Conservation (phyloP, 2,113 vertebrate genomes). For the Ptilorrhoa leucosticta region DNA sequence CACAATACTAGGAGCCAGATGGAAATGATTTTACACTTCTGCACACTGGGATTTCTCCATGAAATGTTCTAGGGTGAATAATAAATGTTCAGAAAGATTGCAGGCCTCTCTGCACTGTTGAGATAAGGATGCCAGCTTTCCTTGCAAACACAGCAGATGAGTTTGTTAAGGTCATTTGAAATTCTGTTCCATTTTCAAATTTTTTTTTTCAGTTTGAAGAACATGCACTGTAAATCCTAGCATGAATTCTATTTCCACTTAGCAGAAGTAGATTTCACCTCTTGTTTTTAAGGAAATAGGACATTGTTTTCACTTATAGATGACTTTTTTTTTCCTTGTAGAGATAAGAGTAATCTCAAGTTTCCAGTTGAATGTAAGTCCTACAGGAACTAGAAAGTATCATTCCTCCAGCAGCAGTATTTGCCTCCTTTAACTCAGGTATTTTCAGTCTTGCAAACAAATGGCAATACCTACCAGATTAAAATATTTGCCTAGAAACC, state of each 20-base stretch:
- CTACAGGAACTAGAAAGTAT: not conserved
- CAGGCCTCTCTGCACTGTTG: not conserved
- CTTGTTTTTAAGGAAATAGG: conserved; percentile 21
- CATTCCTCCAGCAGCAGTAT: not conserved
- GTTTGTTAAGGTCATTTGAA: conserved; percentile 9
- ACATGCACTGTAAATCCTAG: not conserved
- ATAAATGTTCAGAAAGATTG: not conserved
- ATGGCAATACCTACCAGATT: not conserved
- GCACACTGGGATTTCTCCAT: not conserved
- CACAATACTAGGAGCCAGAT: not conserved
- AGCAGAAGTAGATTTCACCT: not conserved
- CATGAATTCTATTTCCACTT: not conserved
- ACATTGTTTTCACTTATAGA: not conserved
- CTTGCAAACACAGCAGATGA: not conserved
- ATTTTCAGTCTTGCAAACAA: not conserved
- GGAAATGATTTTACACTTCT: not conserved
- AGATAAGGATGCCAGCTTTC: not conserved
- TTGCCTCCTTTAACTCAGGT: not conserved
- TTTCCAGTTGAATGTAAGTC: not conserved
- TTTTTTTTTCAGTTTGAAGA: not conserved
- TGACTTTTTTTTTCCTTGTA: not conserved
- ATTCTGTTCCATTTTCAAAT: not conserved
- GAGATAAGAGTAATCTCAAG: conserved; percentile 7
- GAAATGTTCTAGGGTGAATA: not conserved
- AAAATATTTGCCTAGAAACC: not conserved